Base-by-base conservation (phyloP, 2,888 invertebrate genomes). In the Limnephilus lunatus region DNA sequence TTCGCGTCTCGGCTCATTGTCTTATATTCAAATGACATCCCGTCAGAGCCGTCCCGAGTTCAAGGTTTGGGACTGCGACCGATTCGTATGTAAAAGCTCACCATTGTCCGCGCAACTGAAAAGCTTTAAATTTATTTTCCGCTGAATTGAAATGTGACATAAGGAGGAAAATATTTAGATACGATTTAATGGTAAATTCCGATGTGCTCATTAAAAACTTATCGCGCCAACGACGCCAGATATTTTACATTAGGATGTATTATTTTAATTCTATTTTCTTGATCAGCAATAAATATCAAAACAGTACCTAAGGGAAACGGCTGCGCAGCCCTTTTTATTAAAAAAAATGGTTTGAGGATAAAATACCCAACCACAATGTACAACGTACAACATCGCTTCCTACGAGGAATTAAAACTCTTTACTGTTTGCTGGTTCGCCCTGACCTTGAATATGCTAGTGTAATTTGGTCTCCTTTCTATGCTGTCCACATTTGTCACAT, bases 1-100 rank as follows among this genome's bases (percentile, higher is more conserved):
- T 91, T 82, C 81, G 91, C 30, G 86, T 87, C 91, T 88, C 87
- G 53, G 39, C 81, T 91, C 87, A 88, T 91, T 91, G 91, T 91
- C 91, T 87, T 91, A 81, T 91, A 91, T 91, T 91, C 91, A 91
- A 91, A 91, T 91, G 87, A 87, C 90, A 90, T 90, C 53, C 53
- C 83, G 86, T 86, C 91, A 91, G 83, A 83, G 90, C 88, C 39
- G 35, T n/a, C 44, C 25, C 85, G 83, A 68, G 90, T 83, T 90
- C 85, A 83, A 90, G 85, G 85, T 83, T 91, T 91, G 86, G 39
- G 32, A 87, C 35, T 68, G 44, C 91, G 85, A 88, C 83, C 81
- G 91, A 91, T 91, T 91, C 87, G 87, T 87, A 87, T 87, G 91
- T 87, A 81, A 87, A 91, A 91, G 86, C 39, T 53, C 53, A 1